These are phyloP conservation scores for Machimus rusticus DNA, from an alignment of 2,888 invertebrate genomes.

Conservation along the genomic window DNA sequence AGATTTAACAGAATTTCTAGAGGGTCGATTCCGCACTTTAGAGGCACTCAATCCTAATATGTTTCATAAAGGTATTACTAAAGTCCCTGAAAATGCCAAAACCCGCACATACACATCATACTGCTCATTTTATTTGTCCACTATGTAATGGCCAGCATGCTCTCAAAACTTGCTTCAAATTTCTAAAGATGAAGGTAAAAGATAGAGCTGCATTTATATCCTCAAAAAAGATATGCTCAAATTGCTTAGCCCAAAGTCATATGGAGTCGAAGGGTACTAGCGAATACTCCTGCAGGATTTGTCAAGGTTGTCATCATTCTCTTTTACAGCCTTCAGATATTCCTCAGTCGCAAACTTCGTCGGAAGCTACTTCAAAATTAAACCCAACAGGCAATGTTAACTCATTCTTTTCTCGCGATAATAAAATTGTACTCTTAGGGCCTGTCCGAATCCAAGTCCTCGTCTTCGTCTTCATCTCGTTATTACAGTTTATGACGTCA, in stretches of 20 bases:
- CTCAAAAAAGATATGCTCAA: neutral
- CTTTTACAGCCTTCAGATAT: neutral
- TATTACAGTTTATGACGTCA: too few species aligned
- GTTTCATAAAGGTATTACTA: neutral
- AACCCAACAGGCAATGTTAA: neutral
- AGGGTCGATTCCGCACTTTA: neutral
- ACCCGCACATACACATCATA: neutral
- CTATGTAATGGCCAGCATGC: neutral
- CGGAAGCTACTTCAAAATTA: neutral
- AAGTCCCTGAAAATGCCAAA: neutral
- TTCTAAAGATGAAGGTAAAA: neutral
- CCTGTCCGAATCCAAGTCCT: too few species aligned
- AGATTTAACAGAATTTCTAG: neutral
- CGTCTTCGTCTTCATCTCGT: too few species aligned
- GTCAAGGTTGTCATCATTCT: neutral
- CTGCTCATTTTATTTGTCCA: neutral
- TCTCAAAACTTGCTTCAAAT: neutral
- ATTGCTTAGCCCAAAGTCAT: neutral
- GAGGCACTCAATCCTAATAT: neutral
- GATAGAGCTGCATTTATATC: neutral
- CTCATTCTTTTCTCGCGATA: neutral
- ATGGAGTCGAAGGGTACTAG: neutral
- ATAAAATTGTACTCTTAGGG: neutral
- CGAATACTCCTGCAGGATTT: neutral
- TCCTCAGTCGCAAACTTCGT: neutral